Evolutionary conservation across 2,888 invertebrate genomes (phyloP), one percentile per base, ranked within the genome.

Genomic region (Latrodectus elegans): DNA sequence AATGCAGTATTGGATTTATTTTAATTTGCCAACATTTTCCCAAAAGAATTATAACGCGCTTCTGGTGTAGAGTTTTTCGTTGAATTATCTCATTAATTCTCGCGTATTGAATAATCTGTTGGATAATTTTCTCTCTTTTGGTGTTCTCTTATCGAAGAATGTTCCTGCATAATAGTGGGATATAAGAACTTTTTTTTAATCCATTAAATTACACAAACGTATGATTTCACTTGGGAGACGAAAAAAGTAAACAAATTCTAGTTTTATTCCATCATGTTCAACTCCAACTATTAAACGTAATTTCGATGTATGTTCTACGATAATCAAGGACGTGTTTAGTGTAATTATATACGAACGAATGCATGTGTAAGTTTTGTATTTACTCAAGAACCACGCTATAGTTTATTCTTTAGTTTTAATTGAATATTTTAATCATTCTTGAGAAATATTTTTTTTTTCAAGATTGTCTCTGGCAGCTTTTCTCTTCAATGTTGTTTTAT

Each of bases 31-130:
- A 10, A 60, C 60, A 4, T 10, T n/a, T 60, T 60, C 60, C 60
- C 60, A 10, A 60, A 60, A 60, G 60, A 60, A 60, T 60, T 15
- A 1, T 38, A 38, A 17, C 51, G n/a, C 49, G 60, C 65, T 65
- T 38, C 64, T 76, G 65, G n/a, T 76, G 38, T 10, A 65, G 49
- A 15, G n/a, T 64, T 76, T 76, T 49, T 65, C 49, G n/a, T 73
- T 64, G 49, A 76, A 76, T 64, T 76, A 76, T 17, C 65, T 76
- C 76, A 76, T 76, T 76, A 65, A 76, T 49, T 65, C 49, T 76
- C 76, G n/a, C 60, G 64, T 76, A 65, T 76, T 49, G 65, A 76
- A 51, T 76, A 76, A 76, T 76, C 49, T 65, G 17, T 12, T n/a
- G 65, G 38, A 76, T 65, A 65, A 65, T 76, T 76, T 75, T 76